Base-by-base conservation (phyloP, 2,113 vertebrate species). In the Coracopsis vasa region DNA sequence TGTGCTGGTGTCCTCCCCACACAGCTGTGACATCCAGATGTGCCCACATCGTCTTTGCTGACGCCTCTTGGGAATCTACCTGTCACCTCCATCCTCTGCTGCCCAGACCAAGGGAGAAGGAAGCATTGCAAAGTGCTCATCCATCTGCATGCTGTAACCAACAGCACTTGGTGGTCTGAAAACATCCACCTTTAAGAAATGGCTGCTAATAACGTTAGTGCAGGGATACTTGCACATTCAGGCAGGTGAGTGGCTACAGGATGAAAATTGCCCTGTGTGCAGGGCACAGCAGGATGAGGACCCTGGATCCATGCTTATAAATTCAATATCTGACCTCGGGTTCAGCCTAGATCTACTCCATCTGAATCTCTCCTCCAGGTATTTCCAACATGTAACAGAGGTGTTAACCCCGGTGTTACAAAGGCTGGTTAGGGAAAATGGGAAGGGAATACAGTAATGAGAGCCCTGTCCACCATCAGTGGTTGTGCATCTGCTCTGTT, bases 1-100 rank as follows among this genome's bases (percentile, higher is more conserved):
- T 0, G 1, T 24, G 20, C 37, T 9, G 0, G 1, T 31, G 8
- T 65, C 35, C 66, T 82, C 31, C 45, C 31, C 9, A 11, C 14
- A 4, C 2, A 1, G 14, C 45, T 35, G 13, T 21, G 28, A 23
- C 65, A 66, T 35, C 18, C 73, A 58, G 5, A n/a, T 54, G 47
- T 48, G 81, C 65, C 73, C 78, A 81, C 0, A 50, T 8, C 41
- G 33, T 11, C 78, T 81, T 25, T 18, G 20, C 69, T 80, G 35
- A 35, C 4, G 3, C 29, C 29, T 13, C 15, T 13, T 29, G 24
- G 31, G 7, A 27, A 51, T 10, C 17, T 29, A 4, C 42, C 48
- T 7, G 16, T 31, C 45, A 37, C 13, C 29, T 41, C 45, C 2
- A 1, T 47, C 25, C 51, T n/a, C 33, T 31, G 16, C 35, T 56